Evolutionary conservation across 2,113 vertebrate species (phyloP), one percentile per base, ranked within the genome.

Genomic region (Menidia beryllina): DNA sequence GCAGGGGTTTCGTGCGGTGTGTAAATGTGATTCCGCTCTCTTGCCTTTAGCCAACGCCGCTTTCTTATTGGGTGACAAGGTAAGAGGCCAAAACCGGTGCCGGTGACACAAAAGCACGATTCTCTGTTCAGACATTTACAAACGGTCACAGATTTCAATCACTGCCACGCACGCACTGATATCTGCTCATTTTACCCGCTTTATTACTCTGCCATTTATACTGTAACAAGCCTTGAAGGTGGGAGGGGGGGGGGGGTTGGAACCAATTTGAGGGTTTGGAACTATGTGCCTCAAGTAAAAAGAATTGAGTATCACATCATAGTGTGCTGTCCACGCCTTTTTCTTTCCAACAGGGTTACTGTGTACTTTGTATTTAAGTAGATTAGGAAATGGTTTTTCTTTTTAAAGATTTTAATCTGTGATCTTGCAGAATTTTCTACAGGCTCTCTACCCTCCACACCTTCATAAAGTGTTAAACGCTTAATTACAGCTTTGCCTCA

Each of bases 401-500:
- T 67, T 57, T 72, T 43, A 72, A 55, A 64, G 20, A 23, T 34
- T 34, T 34, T 34, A 10, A 34, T 34, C 30, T 34, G 26, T 14
- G 60, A 77, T 81, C 24, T 66, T 62, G 57, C 1, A 8, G 24
- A 57, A 34, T 64, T 79, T 86, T 77, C 75, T 56, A 68, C 59
- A 77, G 75, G 59, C 84, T 62, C 54, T 15, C 68, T 79, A 52
- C 64, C 20, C 50, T 79, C 65, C 66, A 77, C 86, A 83, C 81
- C 81, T 88, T 76, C 57, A 53, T 72, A 61, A 74, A 66, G 82
- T 74, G 75, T 60, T 47, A 86, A 90, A 76, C 52, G 77, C 74
- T 66, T 82, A 81, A 89, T 87, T 77, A 69, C 54, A 74, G 83
- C 34, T 43, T 71, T 67, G 64, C 25, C 59, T 79, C 82, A 88